Evolutionary conservation across 2,888 invertebrate species (phyloP).

Genomic region (Tuta absoluta): DNA sequence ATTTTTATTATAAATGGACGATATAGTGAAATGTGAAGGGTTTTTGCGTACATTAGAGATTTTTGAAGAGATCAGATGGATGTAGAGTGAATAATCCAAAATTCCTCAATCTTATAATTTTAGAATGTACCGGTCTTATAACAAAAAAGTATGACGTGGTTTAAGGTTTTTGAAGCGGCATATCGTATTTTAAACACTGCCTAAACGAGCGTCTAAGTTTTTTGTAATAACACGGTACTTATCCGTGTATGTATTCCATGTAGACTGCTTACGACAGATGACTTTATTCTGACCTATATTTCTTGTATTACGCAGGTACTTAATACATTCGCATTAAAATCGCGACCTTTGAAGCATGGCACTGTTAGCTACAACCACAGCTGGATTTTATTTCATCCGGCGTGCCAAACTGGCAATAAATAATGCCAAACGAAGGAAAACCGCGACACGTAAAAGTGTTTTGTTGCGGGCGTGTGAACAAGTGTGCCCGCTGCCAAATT

Average conservation of each 20-base stretch:
- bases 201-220: too few species aligned
- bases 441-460: slow-evolving; percentile 7
- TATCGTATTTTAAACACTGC: too few species aligned
- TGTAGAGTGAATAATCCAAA: too few species aligned
- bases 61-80: too few species aligned
- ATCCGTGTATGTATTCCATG: too few species aligned
- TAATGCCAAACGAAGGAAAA: slow-evolving; percentile 8
- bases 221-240: too few species aligned
- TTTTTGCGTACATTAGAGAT: not conserved
- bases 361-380: not conserved
- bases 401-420: slow-evolving; percentile 10
- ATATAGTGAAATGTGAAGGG: not conserved
- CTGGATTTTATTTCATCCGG: slow-evolving; percentile 8
- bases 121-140: too few species aligned
- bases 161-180: too few species aligned
- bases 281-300: too few species aligned
- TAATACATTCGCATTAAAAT: not conserved
- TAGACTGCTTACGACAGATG: too few species aligned
- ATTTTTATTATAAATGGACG: not conserved
- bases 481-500: slow-evolving; percentile 2
- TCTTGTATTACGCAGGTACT: not conserved
- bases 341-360: not conserved
- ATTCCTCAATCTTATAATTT: too few species aligned
- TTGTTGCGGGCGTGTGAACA: slow-evolving; percentile 7
- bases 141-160: too few species aligned